phyloP scores from a whole-genome alignment of 2,888 invertebrate species.

The Cabera pusaria region DNA sequence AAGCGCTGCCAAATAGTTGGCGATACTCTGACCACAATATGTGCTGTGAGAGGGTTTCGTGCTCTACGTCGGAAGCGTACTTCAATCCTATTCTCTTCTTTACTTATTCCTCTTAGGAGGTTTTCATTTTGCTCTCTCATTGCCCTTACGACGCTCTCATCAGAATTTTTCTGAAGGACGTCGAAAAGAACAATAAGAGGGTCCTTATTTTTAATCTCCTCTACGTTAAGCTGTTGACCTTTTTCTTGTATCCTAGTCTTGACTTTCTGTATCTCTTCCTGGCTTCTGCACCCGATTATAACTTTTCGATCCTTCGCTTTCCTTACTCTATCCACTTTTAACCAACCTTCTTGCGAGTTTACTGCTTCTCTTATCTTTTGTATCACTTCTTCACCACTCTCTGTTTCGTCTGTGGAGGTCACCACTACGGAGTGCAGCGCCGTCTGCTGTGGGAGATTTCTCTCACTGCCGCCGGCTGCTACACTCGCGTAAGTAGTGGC shows the following conservation, averaged over 20 bases:
- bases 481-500: too few species aligned
- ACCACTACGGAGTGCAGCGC: constrained; percentile 3
- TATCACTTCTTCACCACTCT: constrained; percentile 1
- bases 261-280: background rate
- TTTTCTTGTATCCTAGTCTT: too few species aligned
- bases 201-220: too few species aligned
- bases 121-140: background rate
- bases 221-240: too few species aligned
- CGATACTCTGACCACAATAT: constrained; percentile 10
- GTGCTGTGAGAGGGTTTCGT: background rate
- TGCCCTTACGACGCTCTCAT: too few species aligned
- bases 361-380: background rate
- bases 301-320: constrained; percentile 11
- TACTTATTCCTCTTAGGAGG: background rate
- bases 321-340: constrained; percentile 4
- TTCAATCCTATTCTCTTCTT: too few species aligned
- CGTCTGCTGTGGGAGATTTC: background rate
- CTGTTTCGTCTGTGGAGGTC: background rate
- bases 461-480: too few species aligned
- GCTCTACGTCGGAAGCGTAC: background rate
- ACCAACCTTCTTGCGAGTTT: too few species aligned
- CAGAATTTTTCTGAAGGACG: too few species aligned
- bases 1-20: constrained; percentile 8
- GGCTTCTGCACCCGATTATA: constrained; percentile 2
- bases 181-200: too few species aligned